phyloP scores from a whole-genome alignment of 2,113 vertebrate genomes.

The Ctenodactylus gundi region DNA sequence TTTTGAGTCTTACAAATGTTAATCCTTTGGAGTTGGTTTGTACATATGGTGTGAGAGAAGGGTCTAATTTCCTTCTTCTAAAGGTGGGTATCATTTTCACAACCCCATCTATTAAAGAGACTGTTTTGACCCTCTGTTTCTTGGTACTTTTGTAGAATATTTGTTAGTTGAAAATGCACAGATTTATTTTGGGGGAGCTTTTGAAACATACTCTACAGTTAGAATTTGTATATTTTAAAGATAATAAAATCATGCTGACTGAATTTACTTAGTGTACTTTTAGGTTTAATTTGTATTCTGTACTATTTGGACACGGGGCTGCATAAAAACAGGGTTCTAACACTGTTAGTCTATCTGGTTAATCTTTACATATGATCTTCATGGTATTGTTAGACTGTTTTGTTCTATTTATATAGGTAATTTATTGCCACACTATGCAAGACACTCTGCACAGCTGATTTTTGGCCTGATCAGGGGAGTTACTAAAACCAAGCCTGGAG shows the following conservation, averaged over 20 bases:
- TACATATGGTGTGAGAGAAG: neutral
- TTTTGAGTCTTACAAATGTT: neutral
- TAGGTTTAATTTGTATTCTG: neutral
- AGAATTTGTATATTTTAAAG: neutral
- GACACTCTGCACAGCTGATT: neutral
- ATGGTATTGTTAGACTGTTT: neutral
- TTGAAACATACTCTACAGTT: neutral
- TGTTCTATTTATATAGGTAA: neutral
- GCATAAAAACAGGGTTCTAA: neutral
- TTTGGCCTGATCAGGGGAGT: neutral
- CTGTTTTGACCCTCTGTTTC: neutral
- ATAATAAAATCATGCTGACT: neutral
- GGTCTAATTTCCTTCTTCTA: too few relatives aligned
- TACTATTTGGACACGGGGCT: neutral
- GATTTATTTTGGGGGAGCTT: neutral
- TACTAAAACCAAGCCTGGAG: neutral
- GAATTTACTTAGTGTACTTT: neutral
- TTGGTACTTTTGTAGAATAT: neutral
- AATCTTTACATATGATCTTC: conserved; percentile 9
- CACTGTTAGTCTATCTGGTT: neutral
- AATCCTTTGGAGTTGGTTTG: neutral
- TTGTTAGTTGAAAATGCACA: neutral
- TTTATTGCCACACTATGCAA: neutral
- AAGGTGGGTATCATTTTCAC: too few relatives aligned
- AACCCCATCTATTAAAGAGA: too few relatives aligned